Evolutionary conservation across 2,888 invertebrate genomes (phyloP).

Genomic region (Lycaena phlaeas): DNA sequence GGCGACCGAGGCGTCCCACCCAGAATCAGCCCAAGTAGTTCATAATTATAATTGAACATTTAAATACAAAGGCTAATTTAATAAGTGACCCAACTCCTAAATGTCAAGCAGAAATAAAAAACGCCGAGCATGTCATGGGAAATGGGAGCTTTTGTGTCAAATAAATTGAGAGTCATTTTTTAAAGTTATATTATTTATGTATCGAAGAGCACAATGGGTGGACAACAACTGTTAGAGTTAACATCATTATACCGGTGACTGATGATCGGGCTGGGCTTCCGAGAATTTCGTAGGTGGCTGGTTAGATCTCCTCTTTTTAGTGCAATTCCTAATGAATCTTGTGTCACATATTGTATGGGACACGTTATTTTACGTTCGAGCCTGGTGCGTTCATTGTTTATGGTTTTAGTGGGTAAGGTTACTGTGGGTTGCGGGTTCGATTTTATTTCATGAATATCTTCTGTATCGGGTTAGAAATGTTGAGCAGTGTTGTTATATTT

Average conservation of each 20-base stretch:
- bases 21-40: not conserved
- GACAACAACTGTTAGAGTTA: slow-evolving; percentile 68
- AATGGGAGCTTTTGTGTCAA: slow-evolving; percentile 61
- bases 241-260: slow-evolving; percentile 71
- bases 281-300: slow-evolving; percentile 28
- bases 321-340: slow-evolving; percentile 20
- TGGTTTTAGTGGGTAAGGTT: not conserved
- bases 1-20: too few relatives aligned
- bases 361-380: slow-evolving; percentile 1
- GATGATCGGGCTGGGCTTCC: slow-evolving; percentile 42
- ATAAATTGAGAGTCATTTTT: slow-evolving; percentile 72
- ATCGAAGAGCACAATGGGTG: slow-evolving; percentile 66
- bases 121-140: slow-evolving; percentile 65
- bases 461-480: too few relatives aligned
- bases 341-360: slow-evolving; percentile 14
- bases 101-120: slow-evolving; percentile 47
- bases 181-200: slow-evolving; percentile 52
- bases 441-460: too few relatives aligned
- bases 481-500: too few relatives aligned
- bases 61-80: slow-evolving; percentile 73
- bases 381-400: not conserved
- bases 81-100: slow-evolving; percentile 65
- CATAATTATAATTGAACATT: slow-evolving; percentile 64
- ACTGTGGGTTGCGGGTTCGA: not conserved
- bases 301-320: slow-evolving; percentile 18